Conservation (phyloP, 2,113 vertebrate genomes). For the Sebastes fasciatus region DNA sequence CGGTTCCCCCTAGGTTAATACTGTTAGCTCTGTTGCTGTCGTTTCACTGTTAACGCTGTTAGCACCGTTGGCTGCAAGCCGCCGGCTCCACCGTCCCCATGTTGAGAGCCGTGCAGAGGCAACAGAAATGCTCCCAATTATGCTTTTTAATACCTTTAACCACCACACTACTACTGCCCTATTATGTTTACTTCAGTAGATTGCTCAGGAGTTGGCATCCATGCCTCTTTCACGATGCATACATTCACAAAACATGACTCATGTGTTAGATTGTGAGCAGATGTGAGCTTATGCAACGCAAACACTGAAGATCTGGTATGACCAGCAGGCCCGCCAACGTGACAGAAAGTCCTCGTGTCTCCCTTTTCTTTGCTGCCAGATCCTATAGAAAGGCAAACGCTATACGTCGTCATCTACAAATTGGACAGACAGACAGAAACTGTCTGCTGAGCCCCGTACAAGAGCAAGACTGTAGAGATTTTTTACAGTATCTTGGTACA, state of each 20-base stretch:
- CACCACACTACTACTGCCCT: not conserved
- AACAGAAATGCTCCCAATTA: no score
- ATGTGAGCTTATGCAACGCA: conserved; percentile 11
- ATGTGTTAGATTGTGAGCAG: not conserved
- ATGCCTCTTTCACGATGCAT: not conserved
- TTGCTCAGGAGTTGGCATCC: not conserved
- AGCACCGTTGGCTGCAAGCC: no score
- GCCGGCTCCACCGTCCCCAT: no score
- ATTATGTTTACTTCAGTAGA: not conserved
- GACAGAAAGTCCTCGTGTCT: not conserved
- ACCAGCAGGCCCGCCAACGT: not conserved
- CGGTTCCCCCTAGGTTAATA: no score
- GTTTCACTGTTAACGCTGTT: no score
- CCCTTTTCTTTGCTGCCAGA: not conserved
- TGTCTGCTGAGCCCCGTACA: not conserved
- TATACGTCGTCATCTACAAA: not conserved
- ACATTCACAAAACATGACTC: conserved; percentile 9
- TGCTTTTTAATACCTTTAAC: not conserved
- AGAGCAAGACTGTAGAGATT: not conserved
- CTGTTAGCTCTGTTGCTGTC: no score
- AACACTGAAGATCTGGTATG: not conserved
- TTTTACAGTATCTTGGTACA: not conserved
- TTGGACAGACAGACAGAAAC: not conserved
- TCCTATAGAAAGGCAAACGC: not conserved
- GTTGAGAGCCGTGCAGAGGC: no score